A percentile compares a stretch with the other conserved stretches of the same genome.
Conservation (phyloP, 1,140 invertebrate genomes). For the Oscheius sp. region DNA sequence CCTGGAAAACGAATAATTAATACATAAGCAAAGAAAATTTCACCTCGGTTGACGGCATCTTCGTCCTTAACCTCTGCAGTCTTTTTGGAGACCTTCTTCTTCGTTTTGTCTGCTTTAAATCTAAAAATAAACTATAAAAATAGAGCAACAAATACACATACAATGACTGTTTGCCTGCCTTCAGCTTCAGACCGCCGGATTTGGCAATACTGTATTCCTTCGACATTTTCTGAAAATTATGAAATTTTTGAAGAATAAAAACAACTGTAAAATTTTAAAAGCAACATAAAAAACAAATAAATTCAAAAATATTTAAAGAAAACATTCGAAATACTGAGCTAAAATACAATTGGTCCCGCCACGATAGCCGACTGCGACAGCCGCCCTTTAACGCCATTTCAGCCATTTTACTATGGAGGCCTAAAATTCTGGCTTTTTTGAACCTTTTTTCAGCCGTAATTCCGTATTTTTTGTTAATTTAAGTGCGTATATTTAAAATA, state of each 20-base stretch:
- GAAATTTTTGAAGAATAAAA: conserved; percentile 12
- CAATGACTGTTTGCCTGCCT: conserved; percentile 37
- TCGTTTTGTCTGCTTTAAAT: conserved; percentile 40
- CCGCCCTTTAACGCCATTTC: not conserved
- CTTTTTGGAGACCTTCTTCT: conserved; percentile 38
- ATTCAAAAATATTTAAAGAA: not conserved
- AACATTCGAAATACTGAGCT: conserved; percentile 14
- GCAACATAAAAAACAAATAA: not conserved
- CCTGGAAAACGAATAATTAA: conserved; percentile 9
- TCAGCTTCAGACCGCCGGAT: conserved; percentile 38
- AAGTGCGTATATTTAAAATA: no score
- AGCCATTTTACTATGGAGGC: no score
- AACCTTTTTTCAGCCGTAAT: no score
- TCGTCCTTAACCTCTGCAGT: conserved; percentile 22
- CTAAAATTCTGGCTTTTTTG: no score
- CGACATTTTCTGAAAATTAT: conserved; percentile 19
- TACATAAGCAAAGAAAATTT: not conserved
- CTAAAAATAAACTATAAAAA: conserved; percentile 11
- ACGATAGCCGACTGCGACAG: not conserved
- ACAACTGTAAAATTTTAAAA: not conserved
- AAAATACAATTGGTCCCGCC: not conserved
- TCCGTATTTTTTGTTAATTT: no score
- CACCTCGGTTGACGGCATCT: conserved; percentile 34
- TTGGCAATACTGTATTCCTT: conserved; percentile 38
- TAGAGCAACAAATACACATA: conserved; percentile 11